Conservation (phyloP, 2,797 vertebrate species). For the Galago senegalensis region DNA sequence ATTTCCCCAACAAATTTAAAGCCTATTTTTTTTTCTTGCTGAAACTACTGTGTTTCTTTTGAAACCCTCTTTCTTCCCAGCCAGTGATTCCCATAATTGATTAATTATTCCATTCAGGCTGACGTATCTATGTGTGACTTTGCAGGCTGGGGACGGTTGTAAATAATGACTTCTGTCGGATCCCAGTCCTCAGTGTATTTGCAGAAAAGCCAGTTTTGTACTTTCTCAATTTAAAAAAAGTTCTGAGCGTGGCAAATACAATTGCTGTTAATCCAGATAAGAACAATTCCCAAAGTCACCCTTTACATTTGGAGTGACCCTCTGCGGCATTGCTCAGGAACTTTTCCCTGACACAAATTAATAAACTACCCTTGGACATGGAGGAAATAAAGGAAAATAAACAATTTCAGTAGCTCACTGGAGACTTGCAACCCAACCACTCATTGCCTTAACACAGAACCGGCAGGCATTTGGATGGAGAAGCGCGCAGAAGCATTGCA, state of each 20-base stretch:
- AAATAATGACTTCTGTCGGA: slow-evolving; percentile 16
- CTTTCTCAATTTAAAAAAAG: slow-evolving; percentile 49
- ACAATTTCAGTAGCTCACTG: background rate
- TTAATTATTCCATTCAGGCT: slow-evolving; percentile 42
- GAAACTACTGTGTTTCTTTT: slow-evolving; percentile 66
- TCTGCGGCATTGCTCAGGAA: background rate
- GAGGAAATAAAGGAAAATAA: slow-evolving; percentile 58
- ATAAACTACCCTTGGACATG: slow-evolving; percentile 48
- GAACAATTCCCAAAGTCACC: background rate
- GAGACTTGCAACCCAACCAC: background rate
- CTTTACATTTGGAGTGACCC: slow-evolving; percentile 2
- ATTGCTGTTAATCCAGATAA: slow-evolving; percentile 41
- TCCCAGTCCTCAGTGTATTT: background rate
- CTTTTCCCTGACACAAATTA: slow-evolving; percentile 49
- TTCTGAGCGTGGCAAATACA: background rate
- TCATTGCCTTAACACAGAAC: background rate
- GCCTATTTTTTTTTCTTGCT: background rate
- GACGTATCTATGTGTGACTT: slow-evolving; percentile 10
- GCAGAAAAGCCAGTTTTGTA: background rate
- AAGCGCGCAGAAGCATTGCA: background rate
- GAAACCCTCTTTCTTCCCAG: slow-evolving; percentile 57
- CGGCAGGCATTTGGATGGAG: background rate
- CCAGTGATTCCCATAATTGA: slow-evolving; percentile 41
- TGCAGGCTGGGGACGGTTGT: background rate
- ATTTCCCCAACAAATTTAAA: background rate